phyloP scores from a whole-genome alignment of 1,140 invertebrate genomes.

The Pseudomyrmex dendroicus region DNA sequence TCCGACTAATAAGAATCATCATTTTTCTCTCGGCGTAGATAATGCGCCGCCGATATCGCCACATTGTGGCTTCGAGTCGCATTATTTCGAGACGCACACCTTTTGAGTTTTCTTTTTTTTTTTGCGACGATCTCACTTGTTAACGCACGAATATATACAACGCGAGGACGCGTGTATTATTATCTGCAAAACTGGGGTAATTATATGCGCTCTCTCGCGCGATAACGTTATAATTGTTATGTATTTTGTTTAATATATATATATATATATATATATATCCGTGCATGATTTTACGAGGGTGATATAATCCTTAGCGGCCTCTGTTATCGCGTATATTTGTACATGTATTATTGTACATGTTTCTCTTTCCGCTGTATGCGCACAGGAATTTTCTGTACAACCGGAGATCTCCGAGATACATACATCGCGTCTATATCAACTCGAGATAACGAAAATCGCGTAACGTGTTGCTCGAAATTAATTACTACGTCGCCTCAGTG shows the following conservation, averaged over 20 bases:
- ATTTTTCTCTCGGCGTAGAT: slow-evolving; percentile 24
- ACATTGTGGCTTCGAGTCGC: slow-evolving; percentile 3
- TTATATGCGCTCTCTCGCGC: slow-evolving; percentile 6
- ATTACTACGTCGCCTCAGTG: slow-evolving; percentile 81
- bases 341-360: neutral
- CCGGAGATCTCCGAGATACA: neutral
- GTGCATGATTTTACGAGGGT: slow-evolving; percentile 18
- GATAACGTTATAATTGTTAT: neutral
- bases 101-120: neutral
- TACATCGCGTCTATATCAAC: neutral
- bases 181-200: slow-evolving; percentile 23
- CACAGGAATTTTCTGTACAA: neutral
- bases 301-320: slow-evolving; percentile 4
- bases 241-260: slow-evolving; percentile 24
- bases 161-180: neutral
- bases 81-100: neutral
- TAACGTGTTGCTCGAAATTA: slow-evolving; percentile 81
- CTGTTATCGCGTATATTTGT: neutral
- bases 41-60: neutral
- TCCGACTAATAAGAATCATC: slow-evolving; percentile 62
- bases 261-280: too few species aligned
- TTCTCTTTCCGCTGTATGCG: neutral
- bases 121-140: neutral
- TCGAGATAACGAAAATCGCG: slow-evolving; percentile 72
- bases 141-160: neutral